Percentiles rank a stretch among this genome's conserved stretches.
phyloP scores from a whole-genome alignment of 2,888 invertebrate genomes.

The Oasisia sp. region DNA sequence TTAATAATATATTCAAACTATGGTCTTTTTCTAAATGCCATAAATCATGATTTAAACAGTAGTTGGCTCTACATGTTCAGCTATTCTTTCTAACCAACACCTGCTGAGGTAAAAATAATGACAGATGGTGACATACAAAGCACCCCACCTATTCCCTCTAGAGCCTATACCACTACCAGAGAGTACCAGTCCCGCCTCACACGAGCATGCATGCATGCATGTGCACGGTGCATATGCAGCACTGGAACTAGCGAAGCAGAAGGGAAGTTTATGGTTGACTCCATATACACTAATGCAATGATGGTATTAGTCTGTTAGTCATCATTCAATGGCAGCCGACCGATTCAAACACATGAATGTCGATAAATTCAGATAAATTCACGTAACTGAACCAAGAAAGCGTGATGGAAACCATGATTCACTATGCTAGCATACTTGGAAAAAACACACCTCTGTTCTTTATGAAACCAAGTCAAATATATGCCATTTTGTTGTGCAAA shows the following conservation, averaged over 20 bases:
- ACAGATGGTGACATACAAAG: neutral
- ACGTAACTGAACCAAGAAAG: neutral
- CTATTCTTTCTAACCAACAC: neutral
- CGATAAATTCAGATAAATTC: too few species aligned
- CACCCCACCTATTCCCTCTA: neutral
- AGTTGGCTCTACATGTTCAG: too few species aligned
- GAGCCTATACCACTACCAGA: neutral
- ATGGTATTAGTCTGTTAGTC: neutral
- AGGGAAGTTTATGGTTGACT: neutral
- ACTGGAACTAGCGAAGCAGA: neutral
- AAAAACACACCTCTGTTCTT: neutral
- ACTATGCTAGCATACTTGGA: neutral
- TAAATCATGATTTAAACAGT: neutral
- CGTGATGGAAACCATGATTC: neutral
- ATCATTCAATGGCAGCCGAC: neutral
- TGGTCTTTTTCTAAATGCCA: neutral
- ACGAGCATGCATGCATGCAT: neutral
- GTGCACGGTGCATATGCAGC: neutral
- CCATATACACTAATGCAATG: neutral
- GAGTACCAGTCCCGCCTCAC: neutral
- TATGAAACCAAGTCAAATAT: neutral
- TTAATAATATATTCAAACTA: too few species aligned
- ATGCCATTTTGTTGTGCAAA: neutral
- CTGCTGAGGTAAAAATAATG: neutral
- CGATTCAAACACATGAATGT: neutral